Percentiles rank a stretch among this genome's conserved stretches.
Evolutionary conservation across 2,888 invertebrate genomes (phyloP).

Genomic region (Xanthia togata): DNA sequence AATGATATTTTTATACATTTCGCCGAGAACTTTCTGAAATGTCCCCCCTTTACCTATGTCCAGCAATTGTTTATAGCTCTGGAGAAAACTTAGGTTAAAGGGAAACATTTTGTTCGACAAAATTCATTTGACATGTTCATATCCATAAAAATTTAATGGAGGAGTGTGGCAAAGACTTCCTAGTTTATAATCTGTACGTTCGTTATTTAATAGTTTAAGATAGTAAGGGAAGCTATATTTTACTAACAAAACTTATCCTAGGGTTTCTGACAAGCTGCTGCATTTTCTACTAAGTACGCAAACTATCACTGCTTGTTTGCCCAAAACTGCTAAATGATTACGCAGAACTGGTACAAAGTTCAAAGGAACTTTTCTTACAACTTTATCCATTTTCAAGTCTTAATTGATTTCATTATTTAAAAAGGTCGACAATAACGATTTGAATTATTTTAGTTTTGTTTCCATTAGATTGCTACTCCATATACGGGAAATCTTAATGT

Average conservation of each 20-base stretch:
- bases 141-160: neutral
- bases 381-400: constrained; percentile 3
- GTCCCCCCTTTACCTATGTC: no score
- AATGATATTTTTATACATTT: neutral
- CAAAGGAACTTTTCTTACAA: constrained; percentile 13
- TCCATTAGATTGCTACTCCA: neutral
- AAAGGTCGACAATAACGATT: neutral
- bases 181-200: neutral
- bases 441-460: neutral
- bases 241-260: neutral
- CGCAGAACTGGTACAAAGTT: neutral
- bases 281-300: neutral
- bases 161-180: neutral
- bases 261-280: neutral
- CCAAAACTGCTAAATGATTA: constrained; percentile 6
- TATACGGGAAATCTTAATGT: neutral
- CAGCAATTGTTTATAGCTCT: neutral
- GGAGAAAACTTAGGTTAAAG: neutral
- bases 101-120: neutral
- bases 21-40: no score
- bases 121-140: neutral
- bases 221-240: neutral
- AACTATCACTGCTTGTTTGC: neutral
- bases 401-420: neutral
- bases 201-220: neutral